Evolutionary conservation across 2,797 vertebrate species (phyloP), one percentile per base, ranked within the genome.

Genomic region (Gymnopithys bicolor): DNA sequence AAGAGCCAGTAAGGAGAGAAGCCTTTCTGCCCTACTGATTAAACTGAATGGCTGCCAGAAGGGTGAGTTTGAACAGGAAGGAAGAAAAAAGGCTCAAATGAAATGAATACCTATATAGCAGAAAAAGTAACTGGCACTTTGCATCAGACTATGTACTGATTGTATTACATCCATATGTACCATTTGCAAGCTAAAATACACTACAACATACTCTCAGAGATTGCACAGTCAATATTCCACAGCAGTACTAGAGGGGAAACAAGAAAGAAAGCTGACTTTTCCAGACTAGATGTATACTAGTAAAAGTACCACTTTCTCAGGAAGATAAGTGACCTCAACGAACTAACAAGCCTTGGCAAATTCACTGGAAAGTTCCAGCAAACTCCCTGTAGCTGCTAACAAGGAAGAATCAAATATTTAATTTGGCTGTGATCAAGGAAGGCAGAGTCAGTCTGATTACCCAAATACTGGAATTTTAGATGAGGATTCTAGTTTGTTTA

Each of bases 181-280:
- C 12, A 28, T n/a, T 0, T 56, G 21, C 48, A 79, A 46, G 25
- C 48, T 83, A 74, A 68, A 93, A 85, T 53, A 58, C 70, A 75
- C 35, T 43, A 55, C 32, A 87, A 28, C 30, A 41, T 8, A 25
- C 32, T 37, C 59, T 46, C 27, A 64, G 27, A 77, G 51, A 59
- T 3, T 39, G 52, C 41, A 77, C 2, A 45, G 41, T 21, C 0
- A 0, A 52, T 30, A 30, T 39, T 69, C 46, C 56, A 45, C 21
- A 59, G 35, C 73, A 74, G 23, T 39, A 74, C 51, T 12, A 55
- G 30, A 73, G 13, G 9, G 28, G 17, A 71, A 83, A 87, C 14
- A 63, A 67, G 25, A 60, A 58, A 63, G 4, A 30, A 80, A 77
- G 28, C 1, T 1, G 19, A 49, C 18, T 67, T 85, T 37, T 56